These are phyloP conservation scores for Hirundo rustica DNA, from an alignment of 2,797 vertebrate species.

Conservation along the genomic window DNA sequence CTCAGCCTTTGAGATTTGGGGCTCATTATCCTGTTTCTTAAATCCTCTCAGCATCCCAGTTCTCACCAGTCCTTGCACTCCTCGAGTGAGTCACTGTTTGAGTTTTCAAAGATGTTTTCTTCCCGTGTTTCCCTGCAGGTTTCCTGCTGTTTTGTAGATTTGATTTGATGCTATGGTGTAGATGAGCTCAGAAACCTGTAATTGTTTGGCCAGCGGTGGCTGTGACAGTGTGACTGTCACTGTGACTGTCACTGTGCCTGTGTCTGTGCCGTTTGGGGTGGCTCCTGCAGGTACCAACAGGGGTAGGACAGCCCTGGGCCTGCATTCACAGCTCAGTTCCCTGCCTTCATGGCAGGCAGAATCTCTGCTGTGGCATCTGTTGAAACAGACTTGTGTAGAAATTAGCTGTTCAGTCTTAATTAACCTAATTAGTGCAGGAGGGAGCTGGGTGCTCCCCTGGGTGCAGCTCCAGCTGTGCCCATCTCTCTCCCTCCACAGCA, in stretches of 20 bases:
- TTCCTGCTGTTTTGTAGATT: not conserved
- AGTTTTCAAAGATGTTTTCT: not conserved
- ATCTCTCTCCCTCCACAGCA: not conserved
- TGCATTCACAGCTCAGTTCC: not conserved
- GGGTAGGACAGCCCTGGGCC: rapidly evolving
- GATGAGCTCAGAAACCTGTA: not conserved
- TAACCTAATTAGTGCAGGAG: not conserved
- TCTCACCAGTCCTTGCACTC: not conserved
- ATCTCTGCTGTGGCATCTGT: not conserved
- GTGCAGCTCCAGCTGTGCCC: rapidly evolving
- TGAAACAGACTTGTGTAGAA: not conserved
- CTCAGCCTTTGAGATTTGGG: not conserved
- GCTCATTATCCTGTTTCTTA: not conserved
- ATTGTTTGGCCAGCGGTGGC: not conserved
- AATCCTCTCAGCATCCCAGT: not conserved
- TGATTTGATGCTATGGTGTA: not conserved
- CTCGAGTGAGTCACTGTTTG: not conserved
- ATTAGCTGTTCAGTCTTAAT: not conserved
- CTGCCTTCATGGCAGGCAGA: rapidly evolving
- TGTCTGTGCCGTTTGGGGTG: not conserved
- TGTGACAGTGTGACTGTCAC: not conserved
- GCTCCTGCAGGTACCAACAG: not conserved
- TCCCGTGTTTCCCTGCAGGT: not conserved
- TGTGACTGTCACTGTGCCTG: too few relatives aligned
- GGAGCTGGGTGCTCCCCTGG: not conserved